These are phyloP conservation scores for Remorina albescens DNA, from an alignment of 2,797 vertebrate genomes.

Conservation along the genomic window DNA sequence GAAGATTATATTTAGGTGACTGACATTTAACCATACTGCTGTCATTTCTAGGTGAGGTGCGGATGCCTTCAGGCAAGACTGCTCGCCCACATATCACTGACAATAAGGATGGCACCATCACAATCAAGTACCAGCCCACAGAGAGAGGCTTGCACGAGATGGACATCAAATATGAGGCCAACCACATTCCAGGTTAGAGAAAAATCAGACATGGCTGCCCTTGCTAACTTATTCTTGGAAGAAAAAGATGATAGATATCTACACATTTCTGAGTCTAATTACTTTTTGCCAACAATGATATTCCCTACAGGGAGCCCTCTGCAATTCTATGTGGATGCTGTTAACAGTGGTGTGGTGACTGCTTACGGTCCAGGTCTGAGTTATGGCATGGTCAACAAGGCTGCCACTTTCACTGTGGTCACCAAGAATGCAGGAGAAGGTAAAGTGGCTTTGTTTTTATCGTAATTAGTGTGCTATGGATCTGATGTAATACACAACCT, in stretches of 20 bases:
- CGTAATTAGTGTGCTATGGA: neutral
- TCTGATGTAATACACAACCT: neutral
- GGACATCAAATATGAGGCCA: slow-evolving; percentile 98
- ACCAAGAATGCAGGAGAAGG: slow-evolving; percentile 98
- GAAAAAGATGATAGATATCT: neutral
- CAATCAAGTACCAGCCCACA: slow-evolving; percentile 92
- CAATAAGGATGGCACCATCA: slow-evolving; percentile 96
- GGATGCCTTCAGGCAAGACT: slow-evolving; percentile 96
- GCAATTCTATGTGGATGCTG: slow-evolving; percentile 95
- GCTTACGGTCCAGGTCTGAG: slow-evolving; percentile 95
- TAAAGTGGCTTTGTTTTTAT: slow-evolving; percentile 49
- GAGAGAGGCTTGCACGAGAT: slow-evolving; percentile 97
- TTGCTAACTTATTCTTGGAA: neutral
- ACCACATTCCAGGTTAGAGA: slow-evolving; percentile 94
- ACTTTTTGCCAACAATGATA: slow-evolving; percentile 1
- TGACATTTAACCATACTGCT: slow-evolving; percentile 39
- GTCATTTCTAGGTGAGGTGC: slow-evolving; percentile 89
- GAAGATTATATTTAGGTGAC: slow-evolving; percentile 24
- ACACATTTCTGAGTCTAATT: neutral
- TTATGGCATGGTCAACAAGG: slow-evolving; percentile 95
- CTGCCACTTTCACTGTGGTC: slow-evolving; percentile 94
- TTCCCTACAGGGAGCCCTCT: slow-evolving; percentile 90
- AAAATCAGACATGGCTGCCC: neutral
- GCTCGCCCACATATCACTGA: slow-evolving; percentile 92
- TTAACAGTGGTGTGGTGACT: slow-evolving; percentile 92